Evolutionary conservation across 2,113 vertebrate species (phyloP).

Genomic region (Rissa tridactyla): DNA sequence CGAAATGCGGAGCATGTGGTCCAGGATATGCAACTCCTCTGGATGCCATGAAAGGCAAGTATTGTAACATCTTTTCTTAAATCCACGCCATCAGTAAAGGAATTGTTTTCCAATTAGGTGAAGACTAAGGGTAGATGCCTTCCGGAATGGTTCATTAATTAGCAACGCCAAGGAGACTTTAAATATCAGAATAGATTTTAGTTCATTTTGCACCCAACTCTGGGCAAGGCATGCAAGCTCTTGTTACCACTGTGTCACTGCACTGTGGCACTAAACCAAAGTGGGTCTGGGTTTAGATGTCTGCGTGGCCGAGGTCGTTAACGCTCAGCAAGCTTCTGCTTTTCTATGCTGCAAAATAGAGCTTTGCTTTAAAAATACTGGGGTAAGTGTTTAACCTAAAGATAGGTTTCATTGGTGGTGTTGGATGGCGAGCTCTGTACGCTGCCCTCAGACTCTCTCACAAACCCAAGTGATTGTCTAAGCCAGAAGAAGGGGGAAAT

Average conservation of each 20-base stretch:
- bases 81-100: not conserved
- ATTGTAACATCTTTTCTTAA: not conserved
- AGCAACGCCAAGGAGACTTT: not conserved
- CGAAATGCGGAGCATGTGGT: conserved; percentile 81
- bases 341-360: not conserved
- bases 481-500: not conserved
- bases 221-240: not conserved
- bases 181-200: not conserved
- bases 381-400: not conserved
- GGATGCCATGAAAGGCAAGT: conserved; percentile 92
- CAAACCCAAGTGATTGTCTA: not conserved
- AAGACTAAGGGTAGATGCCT: not conserved
- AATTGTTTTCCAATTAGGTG: too few species aligned
- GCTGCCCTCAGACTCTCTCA: too few species aligned
- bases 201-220: not conserved
- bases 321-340: not conserved
- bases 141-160: not conserved
- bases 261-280: not conserved
- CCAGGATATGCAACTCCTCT: conserved; percentile 85
- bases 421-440: not conserved
- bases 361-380: not conserved
- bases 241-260: not conserved
- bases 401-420: not conserved
- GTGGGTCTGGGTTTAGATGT: not conserved
- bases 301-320: not conserved